Evolutionary conservation across 2,797 vertebrate genomes (phyloP).

Genomic region (Champsocephalus gunnari): DNA sequence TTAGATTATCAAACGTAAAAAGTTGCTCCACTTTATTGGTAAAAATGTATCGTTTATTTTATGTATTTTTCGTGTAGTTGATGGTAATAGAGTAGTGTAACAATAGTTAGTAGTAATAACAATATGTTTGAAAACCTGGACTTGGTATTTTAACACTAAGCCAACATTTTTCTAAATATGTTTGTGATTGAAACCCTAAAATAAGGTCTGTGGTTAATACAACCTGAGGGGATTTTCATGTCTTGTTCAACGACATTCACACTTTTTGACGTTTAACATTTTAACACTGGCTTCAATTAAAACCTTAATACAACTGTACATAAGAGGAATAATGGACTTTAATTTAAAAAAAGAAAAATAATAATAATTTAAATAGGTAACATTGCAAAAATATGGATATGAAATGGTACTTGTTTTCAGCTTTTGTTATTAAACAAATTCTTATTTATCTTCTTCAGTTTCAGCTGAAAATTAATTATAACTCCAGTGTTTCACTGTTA

Average conservation of each 20-base stretch:
- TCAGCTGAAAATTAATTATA: slow-evolving; percentile 20
- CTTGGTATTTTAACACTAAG: no score
- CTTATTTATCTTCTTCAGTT: slow-evolving; percentile 23
- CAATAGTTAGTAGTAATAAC: no score
- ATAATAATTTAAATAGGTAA: neutral
- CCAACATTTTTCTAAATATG: no score
- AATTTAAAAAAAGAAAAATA: neutral
- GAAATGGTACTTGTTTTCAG: slow-evolving; percentile 1
- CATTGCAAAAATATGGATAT: neutral
- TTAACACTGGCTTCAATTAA: neutral
- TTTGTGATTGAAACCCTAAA: no score
- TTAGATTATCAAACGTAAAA: neutral
- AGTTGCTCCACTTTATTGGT: neutral
- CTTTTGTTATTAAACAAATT: neutral
- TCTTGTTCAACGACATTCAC: neutral
- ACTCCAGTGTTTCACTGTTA: slow-evolving; percentile 25
- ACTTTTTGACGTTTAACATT: neutral
- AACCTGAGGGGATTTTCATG: no score
- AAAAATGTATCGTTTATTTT: neutral
- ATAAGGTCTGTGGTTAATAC: no score
- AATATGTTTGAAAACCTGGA: no score
- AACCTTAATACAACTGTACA: neutral
- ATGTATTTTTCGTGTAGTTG: no score
- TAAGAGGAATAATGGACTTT: neutral
- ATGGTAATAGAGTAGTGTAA: no score